Percentiles rank a stretch among this genome's conserved stretches.
Conservation (phyloP, 2,888 invertebrate species). For the Eurytoma californica region DNA sequence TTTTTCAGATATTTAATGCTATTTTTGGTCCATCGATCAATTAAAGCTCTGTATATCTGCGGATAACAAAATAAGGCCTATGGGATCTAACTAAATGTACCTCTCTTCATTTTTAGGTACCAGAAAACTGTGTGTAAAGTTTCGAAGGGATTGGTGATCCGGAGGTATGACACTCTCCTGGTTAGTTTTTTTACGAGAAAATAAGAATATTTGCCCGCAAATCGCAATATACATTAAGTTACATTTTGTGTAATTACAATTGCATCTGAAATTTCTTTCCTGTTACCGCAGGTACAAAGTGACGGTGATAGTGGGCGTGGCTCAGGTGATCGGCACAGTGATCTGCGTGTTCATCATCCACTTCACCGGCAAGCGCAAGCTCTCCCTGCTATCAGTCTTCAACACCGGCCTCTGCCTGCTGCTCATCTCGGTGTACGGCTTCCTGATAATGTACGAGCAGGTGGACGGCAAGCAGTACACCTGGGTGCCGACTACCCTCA, state of each 20-base stretch:
- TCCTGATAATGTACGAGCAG: conserved; percentile 61
- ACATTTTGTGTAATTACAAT: too few relatives aligned
- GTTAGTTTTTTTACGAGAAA: too few relatives aligned
- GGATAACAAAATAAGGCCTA: too few relatives aligned
- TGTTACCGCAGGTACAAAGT: conserved; percentile 79
- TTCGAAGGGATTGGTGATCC: too few relatives aligned
- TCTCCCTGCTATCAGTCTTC: conserved; percentile 82
- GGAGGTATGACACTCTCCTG: too few relatives aligned
- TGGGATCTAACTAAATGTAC: too few relatives aligned
- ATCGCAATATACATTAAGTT: too few relatives aligned
- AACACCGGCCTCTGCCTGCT: conserved; percentile 83
- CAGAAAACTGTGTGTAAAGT: too few relatives aligned
- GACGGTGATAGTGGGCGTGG: conserved; percentile 83
- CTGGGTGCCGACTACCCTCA: conserved; percentile 83
- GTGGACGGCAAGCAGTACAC: conserved; percentile 60
- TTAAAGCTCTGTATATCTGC: too few relatives aligned
- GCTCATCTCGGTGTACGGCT: conserved; percentile 78
- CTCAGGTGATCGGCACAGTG: conserved; percentile 82
- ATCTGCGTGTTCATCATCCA: conserved; percentile 83
- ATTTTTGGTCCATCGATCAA: too few relatives aligned
- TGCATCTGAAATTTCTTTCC: background rate
- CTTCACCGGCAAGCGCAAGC: conserved; percentile 83
- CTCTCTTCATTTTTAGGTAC: too few relatives aligned
- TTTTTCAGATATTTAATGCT: too few relatives aligned
- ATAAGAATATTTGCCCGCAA: background rate